These are phyloP conservation scores for Gerris lacustris DNA, from an alignment of 2,888 invertebrate species.

Conservation along the genomic window DNA sequence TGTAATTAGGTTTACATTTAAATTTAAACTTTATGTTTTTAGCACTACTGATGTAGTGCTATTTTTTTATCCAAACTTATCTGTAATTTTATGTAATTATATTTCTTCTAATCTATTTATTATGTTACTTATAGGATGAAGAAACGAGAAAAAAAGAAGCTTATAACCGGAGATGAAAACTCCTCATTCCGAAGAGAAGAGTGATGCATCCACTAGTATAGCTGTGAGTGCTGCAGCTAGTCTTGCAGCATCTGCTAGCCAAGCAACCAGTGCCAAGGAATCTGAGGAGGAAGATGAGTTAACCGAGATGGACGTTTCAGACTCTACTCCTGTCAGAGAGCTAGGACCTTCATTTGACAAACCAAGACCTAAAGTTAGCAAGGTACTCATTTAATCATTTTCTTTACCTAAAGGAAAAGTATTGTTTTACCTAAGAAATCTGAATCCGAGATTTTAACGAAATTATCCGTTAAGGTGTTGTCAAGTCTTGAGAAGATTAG, in stretches of 20 bases:
- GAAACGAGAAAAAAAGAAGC: slow-evolving; percentile 20
- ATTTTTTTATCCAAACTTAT: too few species aligned
- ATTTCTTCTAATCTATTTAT: background rate
- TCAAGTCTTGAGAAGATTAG: too few species aligned
- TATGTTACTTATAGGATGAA: background rate
- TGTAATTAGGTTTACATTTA: too few species aligned
- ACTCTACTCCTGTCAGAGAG: slow-evolving; percentile 7
- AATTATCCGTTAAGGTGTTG: too few species aligned
- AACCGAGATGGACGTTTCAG: slow-evolving; percentile 10
- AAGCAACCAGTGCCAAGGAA: slow-evolving; percentile 11
- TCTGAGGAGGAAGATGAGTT: slow-evolving; percentile 15
- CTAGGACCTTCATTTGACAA: background rate
- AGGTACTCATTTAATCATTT: background rate
- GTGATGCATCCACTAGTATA: slow-evolving; percentile 30
- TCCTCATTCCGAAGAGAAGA: slow-evolving; percentile 51
- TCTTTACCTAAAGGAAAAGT: too few species aligned
- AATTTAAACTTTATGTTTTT: too few species aligned
- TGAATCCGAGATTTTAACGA: too few species aligned
- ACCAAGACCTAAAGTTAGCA: background rate
- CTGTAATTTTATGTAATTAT: too few species aligned
- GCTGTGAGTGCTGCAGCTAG: background rate
- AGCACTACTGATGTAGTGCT: too few species aligned
- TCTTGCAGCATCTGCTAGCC: background rate
- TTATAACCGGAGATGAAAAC: slow-evolving; percentile 38
- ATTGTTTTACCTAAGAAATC: too few species aligned